These are phyloP conservation scores for Paraescarpia echinospica DNA, from an alignment of 1,140 invertebrate species.

Conservation along the genomic window DNA sequence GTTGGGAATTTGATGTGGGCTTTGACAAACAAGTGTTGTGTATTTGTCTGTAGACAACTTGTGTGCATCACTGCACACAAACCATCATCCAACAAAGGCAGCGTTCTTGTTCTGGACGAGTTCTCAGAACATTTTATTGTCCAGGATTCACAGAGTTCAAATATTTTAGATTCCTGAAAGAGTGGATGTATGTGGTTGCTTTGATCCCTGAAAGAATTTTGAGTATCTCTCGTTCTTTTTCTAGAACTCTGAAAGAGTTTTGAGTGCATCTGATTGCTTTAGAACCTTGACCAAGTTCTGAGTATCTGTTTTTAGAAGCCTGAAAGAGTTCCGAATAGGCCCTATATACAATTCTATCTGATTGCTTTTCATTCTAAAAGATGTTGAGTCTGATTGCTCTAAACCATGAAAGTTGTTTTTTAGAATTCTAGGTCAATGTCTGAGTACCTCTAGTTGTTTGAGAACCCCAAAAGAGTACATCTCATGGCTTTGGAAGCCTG, in stretches of 20 bases:
- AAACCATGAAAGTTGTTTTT: neutral
- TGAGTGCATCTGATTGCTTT: neutral
- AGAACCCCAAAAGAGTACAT: too few relatives aligned
- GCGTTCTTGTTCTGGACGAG: neutral
- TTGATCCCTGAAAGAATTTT: neutral
- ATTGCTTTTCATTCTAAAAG: neutral
- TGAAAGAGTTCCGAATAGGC: neutral
- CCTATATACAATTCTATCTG: too few relatives aligned
- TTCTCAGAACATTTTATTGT: neutral
- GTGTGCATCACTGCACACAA: neutral
- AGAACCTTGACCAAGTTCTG: neutral
- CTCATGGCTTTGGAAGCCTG: neutral
- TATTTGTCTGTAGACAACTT: neutral
- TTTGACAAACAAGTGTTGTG: neutral
- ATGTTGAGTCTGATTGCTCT: neutral
- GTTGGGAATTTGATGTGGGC: neutral
- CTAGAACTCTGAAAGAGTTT: neutral
- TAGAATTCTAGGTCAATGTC: too few relatives aligned
- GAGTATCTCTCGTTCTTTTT: neutral
- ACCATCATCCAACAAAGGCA: neutral
- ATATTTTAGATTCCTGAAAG: neutral
- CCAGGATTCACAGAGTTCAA: neutral
- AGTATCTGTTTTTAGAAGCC: neutral
- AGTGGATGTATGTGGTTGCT: neutral
- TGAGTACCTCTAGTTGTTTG: neutral